These are phyloP conservation scores for Amiota communis DNA, from an alignment of 2,888 invertebrate species.

Conservation along the genomic window DNA sequence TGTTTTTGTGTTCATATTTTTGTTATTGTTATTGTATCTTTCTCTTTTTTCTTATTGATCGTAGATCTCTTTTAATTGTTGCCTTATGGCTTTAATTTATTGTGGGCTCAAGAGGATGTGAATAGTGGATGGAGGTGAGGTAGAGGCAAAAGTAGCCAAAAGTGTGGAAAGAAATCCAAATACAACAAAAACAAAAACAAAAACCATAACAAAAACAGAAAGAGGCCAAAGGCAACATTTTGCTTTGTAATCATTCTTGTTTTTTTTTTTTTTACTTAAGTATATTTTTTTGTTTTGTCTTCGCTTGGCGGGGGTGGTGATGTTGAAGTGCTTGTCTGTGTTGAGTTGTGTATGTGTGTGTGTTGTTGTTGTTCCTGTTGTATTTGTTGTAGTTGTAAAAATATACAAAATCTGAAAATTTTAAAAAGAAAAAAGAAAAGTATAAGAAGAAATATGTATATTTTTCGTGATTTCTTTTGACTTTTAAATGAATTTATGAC, in stretches of 20 bases:
- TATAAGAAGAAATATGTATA: too few species aligned
- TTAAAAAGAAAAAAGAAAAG: too few species aligned
- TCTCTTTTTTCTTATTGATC: too few species aligned
- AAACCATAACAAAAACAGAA: not conserved
- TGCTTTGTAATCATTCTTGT: not conserved
- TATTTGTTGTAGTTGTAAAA: not conserved
- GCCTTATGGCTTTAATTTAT: too few species aligned
- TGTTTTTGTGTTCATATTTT: too few species aligned
- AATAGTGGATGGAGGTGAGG: too few species aligned
- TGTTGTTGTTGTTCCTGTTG: not conserved
- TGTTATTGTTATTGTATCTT: too few species aligned
- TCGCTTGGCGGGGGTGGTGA: not conserved
- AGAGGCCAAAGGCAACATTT: not conserved
- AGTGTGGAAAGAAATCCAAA: not conserved
- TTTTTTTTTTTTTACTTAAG: not conserved
- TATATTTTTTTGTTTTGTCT: not conserved
- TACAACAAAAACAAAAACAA: not conserved
- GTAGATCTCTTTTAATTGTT: too few species aligned
- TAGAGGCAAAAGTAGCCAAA: too few species aligned
- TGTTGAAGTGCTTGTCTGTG: not conserved
- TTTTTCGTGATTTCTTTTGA: conserved; percentile 24
- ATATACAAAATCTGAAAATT: not conserved
- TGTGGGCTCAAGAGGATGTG: too few species aligned
- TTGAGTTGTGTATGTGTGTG: not conserved
- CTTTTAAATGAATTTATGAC: conserved; percentile 20